Evolutionary conservation across 2,797 vertebrate species (phyloP).

Genomic region (Pangasius larnaudii): DNA sequence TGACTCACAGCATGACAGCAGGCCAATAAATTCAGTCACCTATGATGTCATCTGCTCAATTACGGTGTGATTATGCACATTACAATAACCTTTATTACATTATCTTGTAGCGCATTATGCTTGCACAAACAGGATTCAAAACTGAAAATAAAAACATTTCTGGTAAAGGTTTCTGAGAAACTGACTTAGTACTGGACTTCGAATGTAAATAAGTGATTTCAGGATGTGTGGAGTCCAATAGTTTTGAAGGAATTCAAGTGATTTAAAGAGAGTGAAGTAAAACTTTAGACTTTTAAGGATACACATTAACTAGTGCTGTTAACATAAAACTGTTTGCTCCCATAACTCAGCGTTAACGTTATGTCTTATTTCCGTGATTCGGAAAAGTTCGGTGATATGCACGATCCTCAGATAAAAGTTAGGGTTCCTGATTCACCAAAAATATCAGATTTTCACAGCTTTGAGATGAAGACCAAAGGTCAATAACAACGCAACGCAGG

Average conservation of each 20-base stretch:
- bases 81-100: conserved; percentile 23
- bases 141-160: background rate
- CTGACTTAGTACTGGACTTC: background rate
- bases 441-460: background rate
- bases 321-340: background rate
- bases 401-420: background rate
- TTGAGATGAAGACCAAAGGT: background rate
- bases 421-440: background rate
- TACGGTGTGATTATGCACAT: conserved; percentile 38
- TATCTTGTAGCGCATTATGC: conserved; percentile 15
- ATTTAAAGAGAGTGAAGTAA: background rate
- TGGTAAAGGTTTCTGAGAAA: background rate
- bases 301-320: background rate
- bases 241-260: background rate
- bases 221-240: background rate
- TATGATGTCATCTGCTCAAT: conserved; percentile 51
- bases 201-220: background rate
- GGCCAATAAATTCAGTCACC: conserved; percentile 48
- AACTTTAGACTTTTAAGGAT: background rate
- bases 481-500: too few species aligned
- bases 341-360: background rate
- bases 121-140: conserved; percentile 15
- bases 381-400: background rate
- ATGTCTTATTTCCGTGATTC: background rate
- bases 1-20: conserved; percentile 49